These are phyloP conservation scores for Thripadectes ignobilis DNA, from an alignment of 2,797 vertebrate genomes.

Conservation along the genomic window DNA sequence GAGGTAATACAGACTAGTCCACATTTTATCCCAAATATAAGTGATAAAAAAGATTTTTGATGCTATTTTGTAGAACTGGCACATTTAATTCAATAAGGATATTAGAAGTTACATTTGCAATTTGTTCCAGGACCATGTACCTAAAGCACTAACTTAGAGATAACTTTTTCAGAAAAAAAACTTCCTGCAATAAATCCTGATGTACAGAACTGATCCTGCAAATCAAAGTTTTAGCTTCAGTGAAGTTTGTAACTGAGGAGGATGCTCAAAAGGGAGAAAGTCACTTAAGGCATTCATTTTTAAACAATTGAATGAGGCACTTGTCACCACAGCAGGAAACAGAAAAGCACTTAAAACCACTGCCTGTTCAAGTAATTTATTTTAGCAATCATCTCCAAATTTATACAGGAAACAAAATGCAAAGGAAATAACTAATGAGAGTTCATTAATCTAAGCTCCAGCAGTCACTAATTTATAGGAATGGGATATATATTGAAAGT, in stretches of 20 bases:
- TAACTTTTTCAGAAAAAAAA: not conserved
- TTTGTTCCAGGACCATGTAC: not conserved
- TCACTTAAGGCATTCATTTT: slow-evolving; percentile 49
- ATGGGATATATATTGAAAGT: not conserved
- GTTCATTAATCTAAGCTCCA: slow-evolving; percentile 61
- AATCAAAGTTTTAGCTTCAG: slow-evolving; percentile 28
- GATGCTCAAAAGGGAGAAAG: slow-evolving; percentile 48
- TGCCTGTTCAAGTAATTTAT: slow-evolving; percentile 66
- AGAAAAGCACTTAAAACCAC: slow-evolving; percentile 60
- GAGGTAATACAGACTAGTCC: not conserved
- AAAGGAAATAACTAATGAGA: slow-evolving; percentile 70
- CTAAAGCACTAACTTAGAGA: not conserved
- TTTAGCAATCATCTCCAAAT: slow-evolving; percentile 66
- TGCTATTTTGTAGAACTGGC: not conserved
- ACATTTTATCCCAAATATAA: not conserved
- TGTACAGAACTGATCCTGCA: slow-evolving; percentile 2
- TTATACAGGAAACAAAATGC: slow-evolving; percentile 70
- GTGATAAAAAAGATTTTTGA: not conserved
- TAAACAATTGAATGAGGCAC: slow-evolving; percentile 68
- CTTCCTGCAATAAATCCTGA: not conserved
- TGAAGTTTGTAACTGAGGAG: slow-evolving; percentile 27
- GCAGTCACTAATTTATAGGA: slow-evolving; percentile 31
- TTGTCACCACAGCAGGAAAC: slow-evolving; percentile 67
- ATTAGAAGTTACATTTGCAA: not conserved
- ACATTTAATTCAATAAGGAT: not conserved